A percentile compares a stretch with the other conserved stretches of the same genome.
Conservation (phyloP, 2,888 invertebrate species). For the Eilema depressum region DNA sequence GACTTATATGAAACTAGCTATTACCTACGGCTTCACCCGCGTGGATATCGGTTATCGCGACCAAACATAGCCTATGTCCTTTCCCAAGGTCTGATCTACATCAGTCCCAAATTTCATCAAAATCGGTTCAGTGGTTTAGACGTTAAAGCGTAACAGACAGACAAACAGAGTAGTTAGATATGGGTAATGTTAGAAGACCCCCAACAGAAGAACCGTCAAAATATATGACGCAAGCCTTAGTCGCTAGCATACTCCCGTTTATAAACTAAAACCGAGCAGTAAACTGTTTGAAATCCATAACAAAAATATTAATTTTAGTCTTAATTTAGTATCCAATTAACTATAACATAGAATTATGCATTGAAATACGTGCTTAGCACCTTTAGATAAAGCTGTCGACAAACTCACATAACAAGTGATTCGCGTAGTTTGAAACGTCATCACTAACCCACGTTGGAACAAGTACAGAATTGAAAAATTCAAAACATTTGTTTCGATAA, state of each 20-base stretch:
- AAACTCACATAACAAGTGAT: not conserved
- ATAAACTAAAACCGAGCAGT: not conserved
- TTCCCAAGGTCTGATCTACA: no score
- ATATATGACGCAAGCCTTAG: no score
- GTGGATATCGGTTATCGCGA: no score
- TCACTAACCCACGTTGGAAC: not conserved
- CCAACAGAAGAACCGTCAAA: no score
- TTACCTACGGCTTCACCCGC: no score
- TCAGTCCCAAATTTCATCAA: no score
- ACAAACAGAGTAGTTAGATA: no score
- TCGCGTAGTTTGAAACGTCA: constrained; percentile 1
- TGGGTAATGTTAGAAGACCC: no score
- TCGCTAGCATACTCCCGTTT: not conserved
- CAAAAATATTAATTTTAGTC: not conserved
- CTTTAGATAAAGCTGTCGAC: not conserved
- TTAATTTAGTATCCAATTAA: not conserved
- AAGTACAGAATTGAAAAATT: constrained; percentile 19
- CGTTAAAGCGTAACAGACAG: no score
- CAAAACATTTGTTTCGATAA: constrained; percentile 25
- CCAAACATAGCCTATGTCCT: no score
- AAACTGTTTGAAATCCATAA: not conserved
- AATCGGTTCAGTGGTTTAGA: no score
- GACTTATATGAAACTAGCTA: no score
- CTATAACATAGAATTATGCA: not conserved
- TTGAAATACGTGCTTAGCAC: not conserved